Conservation (phyloP, 2,888 invertebrate species). For the Stenoptilia bipunctidactyla region DNA sequence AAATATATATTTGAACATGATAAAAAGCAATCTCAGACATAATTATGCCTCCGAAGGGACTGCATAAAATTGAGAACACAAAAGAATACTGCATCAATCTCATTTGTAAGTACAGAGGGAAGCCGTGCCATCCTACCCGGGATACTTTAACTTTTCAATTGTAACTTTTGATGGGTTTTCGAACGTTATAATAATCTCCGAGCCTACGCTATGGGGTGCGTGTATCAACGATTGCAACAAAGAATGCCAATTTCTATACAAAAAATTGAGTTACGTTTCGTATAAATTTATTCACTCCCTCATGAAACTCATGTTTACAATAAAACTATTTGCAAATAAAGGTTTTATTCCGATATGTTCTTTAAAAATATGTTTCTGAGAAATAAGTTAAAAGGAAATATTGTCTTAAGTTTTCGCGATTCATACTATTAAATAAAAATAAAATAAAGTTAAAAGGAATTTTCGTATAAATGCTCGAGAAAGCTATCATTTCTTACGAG, state of each 20-base stretch:
- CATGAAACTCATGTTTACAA: conserved; percentile 35
- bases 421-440: too few relatives aligned
- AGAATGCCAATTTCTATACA: conserved; percentile 64
- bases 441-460: too few relatives aligned
- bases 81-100: conserved; percentile 62
- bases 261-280: conserved; percentile 60
- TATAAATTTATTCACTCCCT: conserved; percentile 43
- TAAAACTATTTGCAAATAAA: conserved; percentile 19
- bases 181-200: conserved; percentile 68
- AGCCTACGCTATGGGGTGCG: conserved; percentile 51
- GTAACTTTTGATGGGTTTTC: conserved; percentile 72
- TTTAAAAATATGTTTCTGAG: not conserved
- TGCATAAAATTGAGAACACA: conserved; percentile 36
- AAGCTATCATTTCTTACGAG: conserved; percentile 3
- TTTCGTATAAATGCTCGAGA: not conserved
- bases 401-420: too few relatives aligned
- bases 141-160: conserved; percentile 72
- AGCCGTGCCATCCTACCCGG: conserved; percentile 50
- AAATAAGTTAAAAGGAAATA: too few relatives aligned
- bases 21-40: too few relatives aligned
- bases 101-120: conserved; percentile 60
- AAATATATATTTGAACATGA: too few relatives aligned
- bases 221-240: conserved; percentile 57
- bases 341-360: not conserved
- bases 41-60: conserved; percentile 16